A percentile compares a stretch with the other conserved stretches of the same genome.
Evolutionary conservation across 2,797 vertebrate genomes (phyloP).

Genomic region (Ataeniobius toweri): DNA sequence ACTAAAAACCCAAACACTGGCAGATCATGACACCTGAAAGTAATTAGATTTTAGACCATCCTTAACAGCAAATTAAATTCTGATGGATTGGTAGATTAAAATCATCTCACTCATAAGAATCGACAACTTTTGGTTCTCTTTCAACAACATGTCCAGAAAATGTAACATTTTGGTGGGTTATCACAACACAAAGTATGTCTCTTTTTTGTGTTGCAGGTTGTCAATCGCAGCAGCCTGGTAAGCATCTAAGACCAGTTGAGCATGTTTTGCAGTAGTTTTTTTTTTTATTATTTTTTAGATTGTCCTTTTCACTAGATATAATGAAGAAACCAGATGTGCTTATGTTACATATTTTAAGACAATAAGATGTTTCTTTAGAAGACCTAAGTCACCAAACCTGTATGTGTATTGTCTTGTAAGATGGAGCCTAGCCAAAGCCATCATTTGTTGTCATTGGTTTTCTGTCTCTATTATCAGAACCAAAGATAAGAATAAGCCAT

Average conservation of each 20-base stretch:
- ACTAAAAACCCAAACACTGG: no score
- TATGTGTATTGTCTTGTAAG: not conserved
- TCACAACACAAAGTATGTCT: not conserved
- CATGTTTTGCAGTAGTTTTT: not conserved
- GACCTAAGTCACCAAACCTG: not conserved
- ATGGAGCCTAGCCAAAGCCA: not conserved
- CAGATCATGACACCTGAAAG: no score
- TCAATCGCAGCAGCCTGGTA: constrained; percentile 18
- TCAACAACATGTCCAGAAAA: not conserved
- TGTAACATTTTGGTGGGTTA: not conserved
- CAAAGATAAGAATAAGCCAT: not conserved
- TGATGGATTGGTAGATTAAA: not conserved
- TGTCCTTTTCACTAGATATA: not conserved
- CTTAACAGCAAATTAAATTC: not conserved
- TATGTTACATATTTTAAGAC: not conserved
- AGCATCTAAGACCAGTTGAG: constrained; percentile 2
- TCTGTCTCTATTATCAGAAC: not conserved
- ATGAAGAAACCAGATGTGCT: not conserved
- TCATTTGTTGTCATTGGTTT: not conserved
- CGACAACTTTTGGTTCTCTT: not conserved
- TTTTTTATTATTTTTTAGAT: no score
- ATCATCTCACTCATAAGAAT: not conserved
- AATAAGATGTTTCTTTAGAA: not conserved
- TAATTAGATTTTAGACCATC: no score
- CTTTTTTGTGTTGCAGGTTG: constrained; percentile 34